A percentile compares a stretch with the other conserved stretches of the same genome.
Conservation (phyloP, 2,113 vertebrate species). For the Ptychochromis oligacanthus region DNA sequence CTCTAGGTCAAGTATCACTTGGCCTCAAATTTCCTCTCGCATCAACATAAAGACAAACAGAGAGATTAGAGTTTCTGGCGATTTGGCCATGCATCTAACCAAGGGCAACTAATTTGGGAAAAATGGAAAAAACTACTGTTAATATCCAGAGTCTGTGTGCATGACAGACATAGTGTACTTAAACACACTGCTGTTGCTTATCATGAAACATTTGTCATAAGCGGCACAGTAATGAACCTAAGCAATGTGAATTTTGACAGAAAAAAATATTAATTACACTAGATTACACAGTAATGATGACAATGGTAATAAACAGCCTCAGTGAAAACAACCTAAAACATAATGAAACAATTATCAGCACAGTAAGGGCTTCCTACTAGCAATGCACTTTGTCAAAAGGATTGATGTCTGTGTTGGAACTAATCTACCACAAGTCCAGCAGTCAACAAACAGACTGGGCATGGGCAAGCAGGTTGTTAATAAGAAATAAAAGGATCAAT, state of each 20-base stretch:
- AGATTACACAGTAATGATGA: neutral
- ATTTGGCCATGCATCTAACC: neutral
- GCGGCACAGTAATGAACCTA: slow-evolving; percentile 8
- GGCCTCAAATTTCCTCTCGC: slow-evolving; percentile 12
- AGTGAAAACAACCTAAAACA: neutral
- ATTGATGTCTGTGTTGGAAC: slow-evolving; percentile 9
- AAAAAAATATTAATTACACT: slow-evolving; percentile 8
- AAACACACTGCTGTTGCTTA: neutral
- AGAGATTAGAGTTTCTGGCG: neutral
- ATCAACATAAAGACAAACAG: slow-evolving; percentile 37
- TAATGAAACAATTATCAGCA: slow-evolving; percentile 20
- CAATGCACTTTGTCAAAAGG: slow-evolving; percentile 4
- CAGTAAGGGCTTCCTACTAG: neutral
- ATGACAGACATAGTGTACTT: neutral
- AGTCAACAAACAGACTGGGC: neutral
- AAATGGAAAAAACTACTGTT: neutral
- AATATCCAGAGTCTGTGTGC: neutral
- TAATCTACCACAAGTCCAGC: neutral
- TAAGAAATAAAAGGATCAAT: slow-evolving; percentile 1
- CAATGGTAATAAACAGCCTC: slow-evolving; percentile 6
- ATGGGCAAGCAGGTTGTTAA: neutral
- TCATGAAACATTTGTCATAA: neutral
- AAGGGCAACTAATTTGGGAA: neutral
- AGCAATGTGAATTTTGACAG: slow-evolving; percentile 9
- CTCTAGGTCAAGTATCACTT: slow-evolving; percentile 48